Percentiles rank a stretch among this genome's conserved stretches.
Conservation (phyloP, 2,113 vertebrate genomes). For the Setophaga kirtlandii region DNA sequence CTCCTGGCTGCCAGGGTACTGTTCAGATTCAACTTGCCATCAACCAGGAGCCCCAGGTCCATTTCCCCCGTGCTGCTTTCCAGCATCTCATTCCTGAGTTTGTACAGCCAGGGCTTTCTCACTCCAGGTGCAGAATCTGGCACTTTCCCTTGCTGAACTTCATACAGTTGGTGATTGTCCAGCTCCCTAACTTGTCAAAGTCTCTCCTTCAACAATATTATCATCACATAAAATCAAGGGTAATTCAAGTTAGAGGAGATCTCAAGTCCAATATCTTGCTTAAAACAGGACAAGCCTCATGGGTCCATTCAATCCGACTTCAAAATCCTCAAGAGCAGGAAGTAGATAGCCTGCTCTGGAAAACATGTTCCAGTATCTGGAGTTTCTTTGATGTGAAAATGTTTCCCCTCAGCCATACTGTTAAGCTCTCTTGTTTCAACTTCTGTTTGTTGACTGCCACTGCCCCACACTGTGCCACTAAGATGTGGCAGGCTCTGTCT, state of each 20-base stretch:
- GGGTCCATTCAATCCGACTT: not conserved
- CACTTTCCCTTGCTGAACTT: not conserved
- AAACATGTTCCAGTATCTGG: not conserved
- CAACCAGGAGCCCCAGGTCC: rapidly evolving
- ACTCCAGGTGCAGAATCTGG: not conserved
- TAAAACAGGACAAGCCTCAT: not conserved
- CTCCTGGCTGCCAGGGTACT: not conserved
- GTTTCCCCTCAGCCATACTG: not conserved
- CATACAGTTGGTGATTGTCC: not conserved
- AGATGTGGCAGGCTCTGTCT: not conserved
- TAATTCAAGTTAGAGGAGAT: not conserved
- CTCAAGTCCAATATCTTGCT: not conserved
- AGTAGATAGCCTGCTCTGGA: not conserved
- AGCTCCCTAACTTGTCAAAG: not conserved
- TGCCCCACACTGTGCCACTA: not conserved
- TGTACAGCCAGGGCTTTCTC: not conserved
- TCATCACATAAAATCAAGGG: not conserved
- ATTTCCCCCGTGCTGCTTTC: not conserved
- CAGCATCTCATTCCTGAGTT: not conserved
- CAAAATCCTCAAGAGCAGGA: not conserved
- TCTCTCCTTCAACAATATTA: not conserved
- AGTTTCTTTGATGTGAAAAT: not conserved
- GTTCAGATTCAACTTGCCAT: not conserved
- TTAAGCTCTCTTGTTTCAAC: not conserved
- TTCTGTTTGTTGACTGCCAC: not conserved